Base-by-base conservation (phyloP, 2,113 vertebrate genomes). In the Sphaerodactylus townsendi region DNA sequence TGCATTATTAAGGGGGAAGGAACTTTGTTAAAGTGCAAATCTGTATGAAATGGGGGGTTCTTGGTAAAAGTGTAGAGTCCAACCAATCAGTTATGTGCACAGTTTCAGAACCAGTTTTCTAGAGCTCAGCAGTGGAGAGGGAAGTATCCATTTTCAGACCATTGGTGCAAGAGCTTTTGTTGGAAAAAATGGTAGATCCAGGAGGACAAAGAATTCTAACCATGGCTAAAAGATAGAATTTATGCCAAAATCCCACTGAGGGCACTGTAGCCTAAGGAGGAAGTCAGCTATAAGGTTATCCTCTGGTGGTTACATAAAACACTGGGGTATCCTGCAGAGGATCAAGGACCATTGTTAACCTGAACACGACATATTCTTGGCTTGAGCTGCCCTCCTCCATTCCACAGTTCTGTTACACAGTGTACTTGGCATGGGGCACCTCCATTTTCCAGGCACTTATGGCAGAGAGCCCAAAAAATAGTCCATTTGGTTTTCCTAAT, bases 331-430 rank as follows among this genome's bases (percentile, higher is more conserved):
- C 85, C 77, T 88, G 80, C 71, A 75, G 84, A 68, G 81, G 56
- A 85, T 87, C 85, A 59, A 76, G 66, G 80, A 77, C 76, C 85
- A 93, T 89, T 87, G 85, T 93, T 94, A 92, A 86, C 87, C 90
- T 79, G 73, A 86, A 68, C n/a, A 83, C 83, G 94, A 94, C 88
- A 86, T 82, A 81, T 93, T 77, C 82, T 90, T 94, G 92, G 93
- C 92, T 86, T 28, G n/a, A 2, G 33, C 44, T n/a, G 33, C 74
- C 66, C 33, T 82, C 74, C 83, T 82, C 87, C 89, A 93, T 93
- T 91, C 91, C 90, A 73, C 74, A 82, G 88, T 88, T 94, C 92
- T 92, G 91, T 91, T 86, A 89, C 89, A 92, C 84, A 88, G 86
- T 93, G 86, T 82, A 90, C 86, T 89, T 91, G 88, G 90, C 92